Conservation (phyloP, 2,888 invertebrate species). For the Alentia gelatinosa region DNA sequence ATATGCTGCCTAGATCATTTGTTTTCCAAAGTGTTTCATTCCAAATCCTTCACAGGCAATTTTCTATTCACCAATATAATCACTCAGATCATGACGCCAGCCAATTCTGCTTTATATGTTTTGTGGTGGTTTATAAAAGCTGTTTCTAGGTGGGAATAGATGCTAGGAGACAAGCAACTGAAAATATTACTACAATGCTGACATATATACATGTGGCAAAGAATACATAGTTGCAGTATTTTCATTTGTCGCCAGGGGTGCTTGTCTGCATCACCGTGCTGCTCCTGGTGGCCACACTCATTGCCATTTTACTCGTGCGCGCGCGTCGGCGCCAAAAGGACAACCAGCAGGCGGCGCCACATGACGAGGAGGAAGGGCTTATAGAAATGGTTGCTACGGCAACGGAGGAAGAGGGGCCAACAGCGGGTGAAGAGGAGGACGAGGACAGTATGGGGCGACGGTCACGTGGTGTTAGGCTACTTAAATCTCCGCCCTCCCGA, state of each 20-base stretch:
- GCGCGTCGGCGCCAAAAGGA: not conserved
- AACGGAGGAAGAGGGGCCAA: slow-evolving; percentile 25
- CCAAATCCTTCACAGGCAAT: no score
- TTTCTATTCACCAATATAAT: no score
- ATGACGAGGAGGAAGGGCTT: slow-evolving; percentile 42
- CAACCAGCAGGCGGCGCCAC: not conserved
- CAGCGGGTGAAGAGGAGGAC: not conserved
- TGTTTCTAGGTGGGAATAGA: no score
- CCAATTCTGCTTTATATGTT: no score
- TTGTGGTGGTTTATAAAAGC: no score
- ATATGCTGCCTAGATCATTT: no score
- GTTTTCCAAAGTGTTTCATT: no score
- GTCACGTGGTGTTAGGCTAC: not conserved
- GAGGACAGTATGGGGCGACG: not conserved
- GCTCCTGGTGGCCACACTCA: not conserved
- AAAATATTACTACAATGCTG: no score
- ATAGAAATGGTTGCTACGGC: slow-evolving; percentile 43
- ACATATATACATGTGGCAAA: no score
- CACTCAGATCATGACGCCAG: no score
- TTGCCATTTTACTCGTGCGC: not conserved
- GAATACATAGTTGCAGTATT: no score
- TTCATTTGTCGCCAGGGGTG: not conserved
- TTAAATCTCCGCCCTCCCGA: not conserved
- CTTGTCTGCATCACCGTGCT: slow-evolving; percentile 1
- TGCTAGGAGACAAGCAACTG: no score